Conservation (phyloP, 2,888 invertebrate genomes). For the Conus canariensis region DNA sequence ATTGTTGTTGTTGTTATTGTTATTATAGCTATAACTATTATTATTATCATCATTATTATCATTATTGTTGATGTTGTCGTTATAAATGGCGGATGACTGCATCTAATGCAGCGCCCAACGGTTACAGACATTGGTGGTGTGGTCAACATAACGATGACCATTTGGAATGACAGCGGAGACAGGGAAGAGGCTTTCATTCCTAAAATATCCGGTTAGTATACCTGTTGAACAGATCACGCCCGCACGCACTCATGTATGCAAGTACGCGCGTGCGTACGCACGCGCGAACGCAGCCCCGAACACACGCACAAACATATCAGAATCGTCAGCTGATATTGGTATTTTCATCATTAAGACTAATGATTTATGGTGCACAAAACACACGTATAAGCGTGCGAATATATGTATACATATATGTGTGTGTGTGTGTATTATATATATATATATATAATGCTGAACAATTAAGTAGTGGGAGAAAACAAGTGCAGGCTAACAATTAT, state of each 20-base stretch:
- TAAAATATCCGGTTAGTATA: not conserved
- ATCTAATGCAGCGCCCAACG: no score
- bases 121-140: not conserved
- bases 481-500: no score
- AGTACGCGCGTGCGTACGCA: not conserved
- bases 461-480: no score
- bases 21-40: not conserved
- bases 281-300: no score
- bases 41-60: not conserved
- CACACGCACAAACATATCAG: no score
- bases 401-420: no score
- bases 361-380: no score
- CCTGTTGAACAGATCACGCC: not conserved
- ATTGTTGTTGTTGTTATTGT: not conserved
- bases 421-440: no score
- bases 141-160: slow-evolving; percentile 29
- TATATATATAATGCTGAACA: no score
- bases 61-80: not conserved
- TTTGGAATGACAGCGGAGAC: not conserved
- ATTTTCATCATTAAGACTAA: no score
- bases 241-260: not conserved
- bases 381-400: no score
- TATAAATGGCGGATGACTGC: not conserved
- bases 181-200: not conserved
- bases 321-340: no score